phyloP scores from a whole-genome alignment of 2,113 vertebrate species.

The Strigops habroptila region DNA sequence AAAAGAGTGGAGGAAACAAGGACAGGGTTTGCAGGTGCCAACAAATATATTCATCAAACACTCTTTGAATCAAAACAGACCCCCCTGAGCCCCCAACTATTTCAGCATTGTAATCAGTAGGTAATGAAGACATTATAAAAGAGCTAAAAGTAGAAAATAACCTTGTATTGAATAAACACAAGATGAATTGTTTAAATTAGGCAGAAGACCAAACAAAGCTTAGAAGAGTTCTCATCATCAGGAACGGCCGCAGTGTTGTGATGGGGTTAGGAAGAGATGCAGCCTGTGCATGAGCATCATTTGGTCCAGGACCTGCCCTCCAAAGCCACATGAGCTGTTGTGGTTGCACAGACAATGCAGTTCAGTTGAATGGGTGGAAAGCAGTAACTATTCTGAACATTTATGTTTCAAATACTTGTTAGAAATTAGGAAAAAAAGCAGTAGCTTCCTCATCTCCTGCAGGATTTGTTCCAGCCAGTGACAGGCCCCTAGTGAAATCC shows the following conservation, averaged over 20 bases:
- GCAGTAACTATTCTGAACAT: neutral
- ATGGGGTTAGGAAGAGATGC: neutral
- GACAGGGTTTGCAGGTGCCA: neutral
- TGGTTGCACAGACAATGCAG: neutral
- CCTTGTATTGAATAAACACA: neutral
- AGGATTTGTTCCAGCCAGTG: neutral
- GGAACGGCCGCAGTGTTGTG: neutral
- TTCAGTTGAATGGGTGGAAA: neutral
- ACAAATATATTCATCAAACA: neutral
- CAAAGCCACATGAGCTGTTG: neutral
- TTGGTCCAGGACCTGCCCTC: neutral
- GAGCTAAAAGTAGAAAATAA: neutral
- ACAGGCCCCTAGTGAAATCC: neutral
- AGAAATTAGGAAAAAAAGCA: neutral
- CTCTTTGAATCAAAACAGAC: neutral
- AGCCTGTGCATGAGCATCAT: neutral
- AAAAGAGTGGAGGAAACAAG: neutral
- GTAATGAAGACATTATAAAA: neutral
- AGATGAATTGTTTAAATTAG: neutral
- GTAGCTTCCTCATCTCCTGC: neutral
- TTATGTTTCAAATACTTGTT: neutral
- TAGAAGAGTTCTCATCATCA: neutral
- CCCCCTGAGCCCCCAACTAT: neutral
- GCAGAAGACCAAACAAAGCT: neutral
- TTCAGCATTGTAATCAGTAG: neutral